phyloP scores from a whole-genome alignment of 2,113 vertebrate genomes.

The Plecturocebus donacophilus region DNA sequence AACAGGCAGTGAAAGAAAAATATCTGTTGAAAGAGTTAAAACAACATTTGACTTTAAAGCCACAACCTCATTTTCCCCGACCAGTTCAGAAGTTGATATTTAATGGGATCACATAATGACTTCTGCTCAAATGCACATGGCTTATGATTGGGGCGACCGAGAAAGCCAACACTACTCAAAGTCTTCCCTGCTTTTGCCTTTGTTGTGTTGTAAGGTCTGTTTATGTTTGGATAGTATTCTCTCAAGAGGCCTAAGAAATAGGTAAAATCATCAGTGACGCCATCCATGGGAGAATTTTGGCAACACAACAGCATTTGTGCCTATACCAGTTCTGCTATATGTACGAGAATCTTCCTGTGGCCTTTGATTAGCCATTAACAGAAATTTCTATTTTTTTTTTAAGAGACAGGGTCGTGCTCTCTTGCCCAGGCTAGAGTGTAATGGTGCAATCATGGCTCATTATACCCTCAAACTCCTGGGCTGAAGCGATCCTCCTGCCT shows the following conservation, averaged over 20 bases:
- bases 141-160: neutral
- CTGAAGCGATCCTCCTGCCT: neutral
- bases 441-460: neutral
- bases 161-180: neutral
- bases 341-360: neutral
- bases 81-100: neutral
- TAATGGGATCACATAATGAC: neutral
- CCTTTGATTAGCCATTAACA: neutral
- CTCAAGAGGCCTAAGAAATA: neutral
- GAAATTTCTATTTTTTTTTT: neutral
- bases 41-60: constrained; percentile 22
- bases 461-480: neutral
- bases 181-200: neutral
- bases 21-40: constrained; percentile 50
- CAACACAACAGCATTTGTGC: neutral
- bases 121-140: neutral
- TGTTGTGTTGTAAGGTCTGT: neutral
- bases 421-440: neutral
- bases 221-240: neutral
- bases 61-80: constrained; percentile 5
- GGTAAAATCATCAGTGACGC: neutral
- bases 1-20: constrained; percentile 49
- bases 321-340: neutral
- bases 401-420: neutral
- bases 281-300: neutral